Evolutionary conservation across 2,888 invertebrate species (phyloP).

Genomic region (Thalpophila matura): DNA sequence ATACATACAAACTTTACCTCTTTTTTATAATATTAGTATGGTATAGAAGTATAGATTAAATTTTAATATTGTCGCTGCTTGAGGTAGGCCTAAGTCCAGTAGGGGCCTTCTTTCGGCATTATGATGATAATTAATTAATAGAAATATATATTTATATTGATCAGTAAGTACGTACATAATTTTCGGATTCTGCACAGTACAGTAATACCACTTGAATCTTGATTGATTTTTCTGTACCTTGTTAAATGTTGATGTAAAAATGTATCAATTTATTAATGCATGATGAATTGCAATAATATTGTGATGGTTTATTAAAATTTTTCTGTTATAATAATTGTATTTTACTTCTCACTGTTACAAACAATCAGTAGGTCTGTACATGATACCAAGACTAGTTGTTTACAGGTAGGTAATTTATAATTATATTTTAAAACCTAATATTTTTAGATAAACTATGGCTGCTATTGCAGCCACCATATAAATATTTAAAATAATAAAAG

Average conservation of each 20-base stretch:
- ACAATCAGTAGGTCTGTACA: background rate
- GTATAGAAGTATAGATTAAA: too few relatives aligned
- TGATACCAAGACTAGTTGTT: background rate
- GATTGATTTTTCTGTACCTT: conserved; percentile 9
- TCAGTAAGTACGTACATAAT: conserved; percentile 12
- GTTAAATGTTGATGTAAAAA: conserved; percentile 21
- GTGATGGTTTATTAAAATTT: conserved; percentile 32
- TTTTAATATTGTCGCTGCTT: too few relatives aligned
- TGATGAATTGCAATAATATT: conserved; percentile 37
- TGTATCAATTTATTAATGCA: conserved; percentile 12
- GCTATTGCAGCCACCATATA: conserved; percentile 89
- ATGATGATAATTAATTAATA: too few relatives aligned
- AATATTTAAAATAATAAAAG: conserved; percentile 89
- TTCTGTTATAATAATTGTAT: conserved; percentile 9
- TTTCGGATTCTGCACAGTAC: background rate
- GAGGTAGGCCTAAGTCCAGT: too few relatives aligned
- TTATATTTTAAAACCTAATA: conserved; percentile 85
- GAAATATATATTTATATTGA: too few relatives aligned
- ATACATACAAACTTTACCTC: too few relatives aligned
- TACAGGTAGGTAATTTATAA: background rate
- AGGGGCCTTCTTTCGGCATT: too few relatives aligned
- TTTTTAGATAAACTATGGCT: conserved; percentile 79
- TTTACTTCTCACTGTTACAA: background rate
- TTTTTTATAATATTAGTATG: too few relatives aligned
- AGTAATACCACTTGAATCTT: background rate